A percentile compares a stretch with the other conserved stretches of the same genome.
Conservation (phyloP, 2,113 vertebrate genomes). For the Pseudorasbora parva region DNA sequence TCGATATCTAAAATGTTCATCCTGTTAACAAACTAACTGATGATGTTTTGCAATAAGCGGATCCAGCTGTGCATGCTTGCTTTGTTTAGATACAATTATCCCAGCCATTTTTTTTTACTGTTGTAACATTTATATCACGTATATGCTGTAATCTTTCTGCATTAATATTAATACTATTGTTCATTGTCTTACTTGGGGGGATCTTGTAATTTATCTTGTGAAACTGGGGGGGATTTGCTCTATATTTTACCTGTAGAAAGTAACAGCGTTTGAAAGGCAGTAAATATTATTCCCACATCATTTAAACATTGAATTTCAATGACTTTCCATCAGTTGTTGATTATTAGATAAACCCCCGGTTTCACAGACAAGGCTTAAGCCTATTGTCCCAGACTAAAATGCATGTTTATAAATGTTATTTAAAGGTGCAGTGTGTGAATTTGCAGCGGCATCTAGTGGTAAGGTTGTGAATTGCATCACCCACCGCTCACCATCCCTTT, state of each 20-base stretch:
- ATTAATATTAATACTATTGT: neutral
- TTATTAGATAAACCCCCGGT: neutral
- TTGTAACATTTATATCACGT: neutral
- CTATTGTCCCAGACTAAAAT: too few relatives aligned
- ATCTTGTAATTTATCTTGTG: too few relatives aligned
- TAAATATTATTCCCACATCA: neutral
- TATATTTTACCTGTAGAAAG: too few relatives aligned
- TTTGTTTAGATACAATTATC: neutral
- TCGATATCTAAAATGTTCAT: neutral
- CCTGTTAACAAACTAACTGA: neutral
- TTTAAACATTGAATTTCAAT: neutral
- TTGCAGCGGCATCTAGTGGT: too few relatives aligned
- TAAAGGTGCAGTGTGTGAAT: too few relatives aligned
- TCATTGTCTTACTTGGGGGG: neutral
- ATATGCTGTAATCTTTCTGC: neutral
- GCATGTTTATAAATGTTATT: too few relatives aligned
- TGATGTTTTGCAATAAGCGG: neutral
- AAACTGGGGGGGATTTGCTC: too few relatives aligned
- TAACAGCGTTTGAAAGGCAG: neutral
- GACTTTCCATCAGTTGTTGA: neutral
- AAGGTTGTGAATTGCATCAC: too few relatives aligned
- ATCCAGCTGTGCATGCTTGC: neutral
- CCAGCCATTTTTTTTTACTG: neutral
- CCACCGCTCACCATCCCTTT: too few relatives aligned
- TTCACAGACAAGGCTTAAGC: too few relatives aligned